Evolutionary conservation across 2,797 vertebrate species (phyloP).

Genomic region (Anguilla anguilla): DNA sequence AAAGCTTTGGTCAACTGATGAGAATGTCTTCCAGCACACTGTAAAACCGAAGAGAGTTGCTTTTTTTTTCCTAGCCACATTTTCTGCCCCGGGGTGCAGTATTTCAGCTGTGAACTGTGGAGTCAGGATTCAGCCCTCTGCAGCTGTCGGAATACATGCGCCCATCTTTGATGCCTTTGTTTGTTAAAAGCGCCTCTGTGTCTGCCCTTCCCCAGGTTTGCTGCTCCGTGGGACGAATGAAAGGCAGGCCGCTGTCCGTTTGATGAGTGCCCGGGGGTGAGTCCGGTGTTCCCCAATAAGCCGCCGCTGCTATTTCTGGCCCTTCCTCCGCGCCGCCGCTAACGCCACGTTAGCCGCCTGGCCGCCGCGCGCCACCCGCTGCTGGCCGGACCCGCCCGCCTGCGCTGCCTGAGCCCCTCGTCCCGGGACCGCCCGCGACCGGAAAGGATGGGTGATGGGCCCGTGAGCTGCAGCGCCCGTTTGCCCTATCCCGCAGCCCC

Average conservation of each 20-base stretch:
- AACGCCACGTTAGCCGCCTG: not conserved
- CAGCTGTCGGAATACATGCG: constrained; percentile 6
- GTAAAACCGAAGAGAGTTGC: not conserved
- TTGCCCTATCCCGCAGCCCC: not conserved
- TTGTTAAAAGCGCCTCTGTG: not conserved
- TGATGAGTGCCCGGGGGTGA: not conserved
- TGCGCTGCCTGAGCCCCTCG: not conserved
- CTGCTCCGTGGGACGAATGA: not conserved
- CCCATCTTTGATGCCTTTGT: constrained; percentile 10
- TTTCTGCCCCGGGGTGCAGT: not conserved
- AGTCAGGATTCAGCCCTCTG: constrained; percentile 10
- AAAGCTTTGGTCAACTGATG: not conserved
- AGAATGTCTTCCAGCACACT: not conserved
- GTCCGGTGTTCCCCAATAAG: constrained; percentile 12
- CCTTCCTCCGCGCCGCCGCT: not conserved
- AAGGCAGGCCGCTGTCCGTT: not conserved
- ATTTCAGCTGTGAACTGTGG: constrained; percentile 5
- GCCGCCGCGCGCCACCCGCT: not conserved
- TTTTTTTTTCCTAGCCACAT: not conserved
- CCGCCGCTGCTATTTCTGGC: not conserved
- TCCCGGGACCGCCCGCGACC: not conserved
- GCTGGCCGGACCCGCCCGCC: not conserved
- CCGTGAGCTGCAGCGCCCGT: constrained; percentile 10
- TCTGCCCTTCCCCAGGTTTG: not conserved
- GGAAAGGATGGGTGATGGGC: constrained; percentile 23